Percentiles rank a stretch among this genome's conserved stretches.
Evolutionary conservation across 2,113 vertebrate genomes (phyloP).

Genomic region (Dicaeum eximium): DNA sequence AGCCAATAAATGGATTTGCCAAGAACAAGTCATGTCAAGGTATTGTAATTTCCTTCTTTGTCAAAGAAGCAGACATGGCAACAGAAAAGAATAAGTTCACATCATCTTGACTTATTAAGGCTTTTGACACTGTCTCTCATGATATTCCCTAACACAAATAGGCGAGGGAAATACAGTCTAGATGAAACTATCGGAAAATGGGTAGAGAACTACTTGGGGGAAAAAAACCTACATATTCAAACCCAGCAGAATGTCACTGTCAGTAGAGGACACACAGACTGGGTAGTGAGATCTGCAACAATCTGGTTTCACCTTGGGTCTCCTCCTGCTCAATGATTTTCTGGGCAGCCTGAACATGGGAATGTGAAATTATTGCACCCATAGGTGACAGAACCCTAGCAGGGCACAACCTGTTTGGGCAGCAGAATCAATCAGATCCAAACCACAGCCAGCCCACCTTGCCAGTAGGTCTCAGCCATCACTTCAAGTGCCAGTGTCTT

Average conservation of each 20-base stretch:
- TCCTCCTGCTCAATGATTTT: not conserved
- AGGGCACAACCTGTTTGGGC: not conserved
- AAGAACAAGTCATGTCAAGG: conserved; percentile 6
- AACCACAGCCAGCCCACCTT: not conserved
- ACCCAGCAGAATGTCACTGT: not conserved
- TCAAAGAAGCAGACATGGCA: not conserved
- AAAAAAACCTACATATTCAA: not conserved
- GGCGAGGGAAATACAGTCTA: not conserved
- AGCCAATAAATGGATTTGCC: conserved; percentile 33
- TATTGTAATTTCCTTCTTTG: conserved; percentile 30
- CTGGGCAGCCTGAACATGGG: not conserved
- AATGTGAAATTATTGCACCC: not conserved
- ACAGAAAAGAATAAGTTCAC: not conserved
- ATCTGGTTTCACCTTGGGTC: not conserved
- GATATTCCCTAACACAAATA: not conserved
- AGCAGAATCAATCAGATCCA: not conserved
- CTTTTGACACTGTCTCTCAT: not conserved
- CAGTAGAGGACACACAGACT: not conserved
- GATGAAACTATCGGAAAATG: not conserved
- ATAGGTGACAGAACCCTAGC: not conserved
- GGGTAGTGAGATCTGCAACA: not conserved
- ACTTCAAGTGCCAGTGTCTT: not conserved
- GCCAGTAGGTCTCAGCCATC: not conserved
- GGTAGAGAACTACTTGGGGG: not conserved
- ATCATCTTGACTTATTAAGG: conserved; percentile 18